Evolutionary conservation across 2,888 invertebrate species (phyloP), one percentile per base, ranked within the genome.

Genomic region (Microctonus brassicae): DNA sequence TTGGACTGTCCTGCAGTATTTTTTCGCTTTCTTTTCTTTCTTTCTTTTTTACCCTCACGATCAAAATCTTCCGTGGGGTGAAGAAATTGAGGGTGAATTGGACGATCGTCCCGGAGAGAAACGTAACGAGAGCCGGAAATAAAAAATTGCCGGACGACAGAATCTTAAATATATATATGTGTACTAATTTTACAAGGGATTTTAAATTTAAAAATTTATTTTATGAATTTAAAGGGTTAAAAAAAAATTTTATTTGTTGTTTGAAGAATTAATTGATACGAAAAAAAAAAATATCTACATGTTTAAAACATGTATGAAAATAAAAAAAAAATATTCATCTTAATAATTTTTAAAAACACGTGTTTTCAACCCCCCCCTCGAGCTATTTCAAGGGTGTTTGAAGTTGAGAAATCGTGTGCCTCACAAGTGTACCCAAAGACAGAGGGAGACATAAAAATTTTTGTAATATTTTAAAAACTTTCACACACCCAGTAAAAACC

Each of bases 31-130:
- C 20, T n/a, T 62, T 26, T 39, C 29, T 63, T 29, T 55, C 29
- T 52, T 20, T 53, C 53, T 29, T 61, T 61, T 36, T 39, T 29
- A 29, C 60, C 70, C 58, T 58, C 52, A 64, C 63, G 63, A 70
- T 69, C 62, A 69, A 63, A 69, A 62, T 62, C 62, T 55, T 39
- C 39, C 29, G 64, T 58, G 65, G 64, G 63, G 60, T n/a, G 47
- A 24, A 55, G 53, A 60, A 53, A 68, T 64, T 24, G 55, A 72
- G 63, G 72, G 61, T 72, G 29, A 70, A 70, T 66, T 53, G 61
- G 70, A 60, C 42, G 64, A 64, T 58, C 47, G 39, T n/a, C 63
- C 26, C 63, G 13, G 17, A 29, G 70, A 58, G 62, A 62, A 72
- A 55, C 36, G 68, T 29, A 29, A 60, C 39, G 36, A 60, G 36